Conservation (phyloP, 2,113 vertebrate species). For the Melospiza melodia region DNA sequence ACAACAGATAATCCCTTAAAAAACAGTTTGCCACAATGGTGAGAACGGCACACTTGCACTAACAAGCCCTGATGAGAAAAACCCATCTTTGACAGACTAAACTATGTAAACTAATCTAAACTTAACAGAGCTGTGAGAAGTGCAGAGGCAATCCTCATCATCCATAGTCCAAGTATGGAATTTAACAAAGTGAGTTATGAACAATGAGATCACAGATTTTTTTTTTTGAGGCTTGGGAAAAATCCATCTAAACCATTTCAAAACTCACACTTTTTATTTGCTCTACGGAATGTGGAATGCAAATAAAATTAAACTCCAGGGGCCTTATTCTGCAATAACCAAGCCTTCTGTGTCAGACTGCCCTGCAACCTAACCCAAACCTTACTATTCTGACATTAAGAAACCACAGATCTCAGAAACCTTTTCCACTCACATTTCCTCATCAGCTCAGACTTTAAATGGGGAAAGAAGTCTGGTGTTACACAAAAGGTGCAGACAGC, state of each 20-base stretch:
- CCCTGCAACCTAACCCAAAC: not conserved
- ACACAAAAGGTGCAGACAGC: conserved; percentile 39
- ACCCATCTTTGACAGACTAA: not conserved
- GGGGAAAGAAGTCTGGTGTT: conserved; percentile 10
- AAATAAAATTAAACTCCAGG: conserved; percentile 24
- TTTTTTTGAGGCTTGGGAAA: conserved; percentile 1
- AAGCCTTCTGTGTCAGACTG: not conserved
- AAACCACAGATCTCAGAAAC: conserved; percentile 24
- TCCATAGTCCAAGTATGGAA: not conserved
- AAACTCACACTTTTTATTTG: conserved; percentile 27
- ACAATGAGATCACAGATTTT: conserved; percentile 8
- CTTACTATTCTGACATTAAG: not conserved
- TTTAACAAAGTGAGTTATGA: not conserved
- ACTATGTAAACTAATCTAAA: not conserved
- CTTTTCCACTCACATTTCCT: conserved; percentile 6
- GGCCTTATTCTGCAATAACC: conserved; percentile 2
- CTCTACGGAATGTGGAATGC: conserved; percentile 5
- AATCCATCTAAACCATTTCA: not conserved
- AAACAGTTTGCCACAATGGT: not conserved
- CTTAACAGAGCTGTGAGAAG: not conserved
- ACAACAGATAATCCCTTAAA: not conserved
- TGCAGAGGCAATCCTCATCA: not conserved
- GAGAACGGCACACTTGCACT: not conserved
- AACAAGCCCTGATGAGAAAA: not conserved
- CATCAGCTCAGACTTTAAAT: not conserved